Evolutionary conservation across 2,113 vertebrate genomes (phyloP).

Genomic region (Nannospalax galili): DNA sequence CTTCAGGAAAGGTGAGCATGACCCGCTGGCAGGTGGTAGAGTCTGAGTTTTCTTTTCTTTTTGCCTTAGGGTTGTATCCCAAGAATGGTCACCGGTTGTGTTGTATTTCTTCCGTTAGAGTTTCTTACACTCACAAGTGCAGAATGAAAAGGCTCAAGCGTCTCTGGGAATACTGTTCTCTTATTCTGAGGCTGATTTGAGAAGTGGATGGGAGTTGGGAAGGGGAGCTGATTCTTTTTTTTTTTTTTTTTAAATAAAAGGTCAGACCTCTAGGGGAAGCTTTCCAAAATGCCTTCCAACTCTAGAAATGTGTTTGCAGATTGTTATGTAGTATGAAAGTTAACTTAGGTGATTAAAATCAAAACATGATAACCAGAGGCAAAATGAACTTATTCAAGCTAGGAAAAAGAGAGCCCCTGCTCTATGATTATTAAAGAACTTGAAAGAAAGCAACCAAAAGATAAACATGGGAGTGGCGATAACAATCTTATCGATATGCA

Average conservation of each 20-base stretch:
- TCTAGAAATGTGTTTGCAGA: neutral
- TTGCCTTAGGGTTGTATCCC: neutral
- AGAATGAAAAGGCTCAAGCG: neutral
- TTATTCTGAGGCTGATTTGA: slow-evolving; percentile 37
- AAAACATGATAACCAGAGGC: slow-evolving; percentile 8
- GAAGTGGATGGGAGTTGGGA: slow-evolving; percentile 28
- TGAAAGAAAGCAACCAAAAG: neutral
- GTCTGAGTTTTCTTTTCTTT: neutral
- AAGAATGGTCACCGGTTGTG: neutral
- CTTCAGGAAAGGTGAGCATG: neutral
- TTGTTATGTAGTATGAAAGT: slow-evolving; percentile 27
- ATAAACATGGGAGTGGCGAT: neutral
- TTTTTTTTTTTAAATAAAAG: neutral
- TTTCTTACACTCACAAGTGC: slow-evolving; percentile 29
- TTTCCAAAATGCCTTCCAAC: slow-evolving; percentile 52
- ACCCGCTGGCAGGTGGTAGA: neutral
- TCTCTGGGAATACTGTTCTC: neutral
- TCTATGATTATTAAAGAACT: neutral
- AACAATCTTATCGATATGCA: neutral
- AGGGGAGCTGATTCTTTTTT: slow-evolving; percentile 54
- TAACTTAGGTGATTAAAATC: slow-evolving; percentile 43
- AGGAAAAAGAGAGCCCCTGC: neutral
- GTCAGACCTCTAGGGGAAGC: slow-evolving; percentile 17
- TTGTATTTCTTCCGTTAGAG: neutral
- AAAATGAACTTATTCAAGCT: slow-evolving; percentile 35